phyloP scores from a whole-genome alignment of 1,140 invertebrate species.

The Ceratitis capitata region DNA sequence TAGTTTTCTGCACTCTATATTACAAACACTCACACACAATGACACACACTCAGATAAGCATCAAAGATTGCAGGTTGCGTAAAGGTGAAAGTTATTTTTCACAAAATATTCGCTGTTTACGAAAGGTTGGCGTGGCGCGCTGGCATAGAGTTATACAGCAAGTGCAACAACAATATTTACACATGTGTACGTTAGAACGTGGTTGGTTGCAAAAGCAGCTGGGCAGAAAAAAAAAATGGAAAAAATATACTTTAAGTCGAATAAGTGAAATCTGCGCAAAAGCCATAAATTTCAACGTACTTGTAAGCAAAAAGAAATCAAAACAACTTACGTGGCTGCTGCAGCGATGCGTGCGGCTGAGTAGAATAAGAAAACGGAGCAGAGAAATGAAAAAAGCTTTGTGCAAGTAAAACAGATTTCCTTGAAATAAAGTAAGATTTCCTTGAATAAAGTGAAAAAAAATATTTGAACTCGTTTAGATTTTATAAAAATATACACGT shows the following conservation, averaged over 20 bases:
- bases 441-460: too few species aligned
- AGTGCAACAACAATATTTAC: not conserved
- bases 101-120: not conserved
- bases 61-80: not conserved
- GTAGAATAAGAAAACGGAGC: not conserved
- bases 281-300: slow-evolving; percentile 1
- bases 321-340: not conserved
- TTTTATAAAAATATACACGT: too few species aligned
- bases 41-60: not conserved
- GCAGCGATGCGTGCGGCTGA: not conserved
- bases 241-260: not conserved
- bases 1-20: not conserved
- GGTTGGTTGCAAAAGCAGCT: not conserved
- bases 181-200: not conserved
- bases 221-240: not conserved
- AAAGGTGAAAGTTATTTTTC: slow-evolving; percentile 13
- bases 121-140: not conserved
- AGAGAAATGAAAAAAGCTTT: not conserved
- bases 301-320: slow-evolving; percentile 22
- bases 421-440: too few species aligned
- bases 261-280: slow-evolving; percentile 16
- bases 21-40: not conserved
- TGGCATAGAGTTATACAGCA: not conserved
- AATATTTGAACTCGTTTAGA: too few species aligned
- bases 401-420: too few species aligned